Conservation (phyloP, 2,797 vertebrate genomes). For the Lithobates sylvaticus region DNA sequence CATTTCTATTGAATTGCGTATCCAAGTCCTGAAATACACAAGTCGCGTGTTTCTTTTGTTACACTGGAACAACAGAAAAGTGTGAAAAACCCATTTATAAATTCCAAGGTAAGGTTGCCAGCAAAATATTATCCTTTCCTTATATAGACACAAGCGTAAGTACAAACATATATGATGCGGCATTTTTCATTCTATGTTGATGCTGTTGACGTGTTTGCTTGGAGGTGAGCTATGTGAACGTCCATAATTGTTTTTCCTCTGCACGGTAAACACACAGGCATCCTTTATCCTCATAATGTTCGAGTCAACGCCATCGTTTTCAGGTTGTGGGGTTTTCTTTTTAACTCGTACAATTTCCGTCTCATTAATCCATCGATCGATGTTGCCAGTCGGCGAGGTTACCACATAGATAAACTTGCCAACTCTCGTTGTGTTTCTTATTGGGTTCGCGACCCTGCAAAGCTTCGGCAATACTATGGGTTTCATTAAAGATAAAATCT, state of each 20-base stretch:
- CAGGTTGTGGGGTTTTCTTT: neutral
- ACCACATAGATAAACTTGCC: neutral
- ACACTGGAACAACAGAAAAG: neutral
- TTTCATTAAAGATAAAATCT: slow-evolving; percentile 6
- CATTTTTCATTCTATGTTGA: neutral
- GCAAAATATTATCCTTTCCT: neutral
- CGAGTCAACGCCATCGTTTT: neutral
- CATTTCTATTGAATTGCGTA: neutral
- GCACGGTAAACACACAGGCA: neutral
- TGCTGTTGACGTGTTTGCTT: neutral
- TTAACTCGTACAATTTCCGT: neutral
- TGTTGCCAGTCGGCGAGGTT: slow-evolving; percentile 2
- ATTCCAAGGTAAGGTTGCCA: neutral
- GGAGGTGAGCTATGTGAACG: neutral
- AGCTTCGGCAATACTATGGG: neutral
- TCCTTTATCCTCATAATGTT: neutral
- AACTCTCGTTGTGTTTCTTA: neutral
- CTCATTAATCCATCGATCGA: slow-evolving; percentile 2
- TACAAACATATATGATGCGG: neutral
- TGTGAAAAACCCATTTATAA: neutral
- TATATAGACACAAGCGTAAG: neutral
- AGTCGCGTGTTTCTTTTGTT: neutral
- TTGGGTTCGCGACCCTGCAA: neutral
- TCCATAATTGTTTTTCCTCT: neutral
- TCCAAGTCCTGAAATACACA: neutral